phyloP scores from a whole-genome alignment of 2,113 vertebrate species.

The Tretioscincus oriximinensis region DNA sequence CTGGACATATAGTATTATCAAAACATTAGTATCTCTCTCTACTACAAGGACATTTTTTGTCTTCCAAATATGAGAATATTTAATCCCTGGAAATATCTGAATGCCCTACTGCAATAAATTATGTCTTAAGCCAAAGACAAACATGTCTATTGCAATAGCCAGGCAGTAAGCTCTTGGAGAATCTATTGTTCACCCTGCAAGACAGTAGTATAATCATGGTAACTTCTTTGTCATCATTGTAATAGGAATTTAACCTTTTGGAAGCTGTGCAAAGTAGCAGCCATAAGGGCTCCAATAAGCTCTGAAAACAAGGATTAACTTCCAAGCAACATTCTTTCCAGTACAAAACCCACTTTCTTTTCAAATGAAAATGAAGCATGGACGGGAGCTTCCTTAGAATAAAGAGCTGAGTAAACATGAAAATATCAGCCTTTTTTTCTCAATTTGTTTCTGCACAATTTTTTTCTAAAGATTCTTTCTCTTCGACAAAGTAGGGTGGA shows the following conservation, averaged over 20 bases:
- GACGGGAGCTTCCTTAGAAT: constrained; percentile 6
- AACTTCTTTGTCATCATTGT: constrained; percentile 38
- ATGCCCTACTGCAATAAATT: constrained; percentile 37
- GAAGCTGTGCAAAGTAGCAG: constrained; percentile 44
- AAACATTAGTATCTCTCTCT: neutral
- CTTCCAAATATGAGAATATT: constrained; percentile 35
- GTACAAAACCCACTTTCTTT: constrained; percentile 34
- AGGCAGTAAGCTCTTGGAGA: constrained; percentile 49
- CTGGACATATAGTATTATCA: neutral
- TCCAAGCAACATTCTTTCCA: constrained; percentile 50
- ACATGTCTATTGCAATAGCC: constrained; percentile 49
- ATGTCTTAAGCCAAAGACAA: constrained; percentile 51
- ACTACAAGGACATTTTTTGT: constrained; percentile 30
- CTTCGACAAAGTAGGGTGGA: neutral
- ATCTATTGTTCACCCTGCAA: constrained; percentile 40
- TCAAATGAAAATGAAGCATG: constrained; percentile 45
- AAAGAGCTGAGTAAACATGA: constrained; percentile 1
- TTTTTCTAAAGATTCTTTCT: neutral
- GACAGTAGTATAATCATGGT: constrained; percentile 20
- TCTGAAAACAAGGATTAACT: constrained; percentile 58
- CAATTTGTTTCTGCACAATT: neutral
- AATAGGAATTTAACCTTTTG: constrained; percentile 58
- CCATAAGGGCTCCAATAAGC: constrained; percentile 40
- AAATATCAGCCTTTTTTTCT: constrained; percentile 27
- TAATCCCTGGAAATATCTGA: constrained; percentile 41